These are phyloP conservation scores for Phataginus tricuspis DNA, from an alignment of 2,797 vertebrate genomes.

Conservation along the genomic window DNA sequence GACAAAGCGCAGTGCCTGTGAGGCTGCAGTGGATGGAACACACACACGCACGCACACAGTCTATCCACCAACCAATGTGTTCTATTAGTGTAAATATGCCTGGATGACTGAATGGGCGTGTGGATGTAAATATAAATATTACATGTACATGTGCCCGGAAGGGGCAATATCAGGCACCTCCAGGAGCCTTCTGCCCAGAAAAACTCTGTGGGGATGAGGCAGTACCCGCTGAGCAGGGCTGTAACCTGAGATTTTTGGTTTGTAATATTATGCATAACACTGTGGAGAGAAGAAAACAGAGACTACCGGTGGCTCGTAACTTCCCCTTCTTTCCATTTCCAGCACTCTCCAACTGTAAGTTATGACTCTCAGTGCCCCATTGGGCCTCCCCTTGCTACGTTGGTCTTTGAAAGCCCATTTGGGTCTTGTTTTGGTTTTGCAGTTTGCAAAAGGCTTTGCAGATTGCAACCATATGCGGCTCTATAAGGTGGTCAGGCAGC, in stretches of 20 bases:
- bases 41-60: background rate
- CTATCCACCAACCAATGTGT: background rate
- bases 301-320: background rate
- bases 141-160: fast-evolving
- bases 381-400: background rate
- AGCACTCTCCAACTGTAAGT: background rate
- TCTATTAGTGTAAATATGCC: background rate
- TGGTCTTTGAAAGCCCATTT: background rate
- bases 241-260: background rate
- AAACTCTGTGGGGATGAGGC: background rate
- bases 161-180: background rate
- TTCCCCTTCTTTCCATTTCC: background rate
- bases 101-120: background rate
- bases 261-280: background rate
- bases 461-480: background rate
- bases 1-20: background rate
- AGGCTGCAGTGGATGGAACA: background rate
- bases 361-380: background rate
- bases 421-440: background rate
- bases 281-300: background rate
- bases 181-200: background rate
- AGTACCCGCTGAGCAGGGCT: background rate
- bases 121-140: background rate
- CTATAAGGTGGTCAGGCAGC: background rate
- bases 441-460: background rate